Evolutionary conservation across 2,797 vertebrate genomes (phyloP).

Genomic region (Trematomus bernacchii): DNA sequence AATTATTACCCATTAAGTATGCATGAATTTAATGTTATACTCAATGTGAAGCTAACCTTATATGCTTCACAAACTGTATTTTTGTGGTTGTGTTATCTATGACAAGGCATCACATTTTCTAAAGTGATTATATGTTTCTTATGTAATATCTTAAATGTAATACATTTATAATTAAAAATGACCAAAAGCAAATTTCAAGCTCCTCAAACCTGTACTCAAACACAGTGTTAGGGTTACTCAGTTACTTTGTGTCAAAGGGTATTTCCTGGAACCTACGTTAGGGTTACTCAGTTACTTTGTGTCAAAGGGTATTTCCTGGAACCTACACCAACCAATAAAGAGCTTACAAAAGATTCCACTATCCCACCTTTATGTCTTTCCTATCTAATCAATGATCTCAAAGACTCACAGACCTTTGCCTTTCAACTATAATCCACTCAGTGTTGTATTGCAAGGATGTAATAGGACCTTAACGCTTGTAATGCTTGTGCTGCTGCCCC

Average conservation of each 20-base stretch:
- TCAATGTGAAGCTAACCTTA: background rate
- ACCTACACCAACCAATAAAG: background rate
- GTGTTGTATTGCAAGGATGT: background rate
- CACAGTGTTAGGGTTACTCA: background rate
- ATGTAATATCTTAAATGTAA: background rate
- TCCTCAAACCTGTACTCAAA: too few species aligned
- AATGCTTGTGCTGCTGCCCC: background rate
- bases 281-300: background rate
- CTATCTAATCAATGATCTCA: background rate
- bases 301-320: background rate
- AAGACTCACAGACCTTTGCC: background rate
- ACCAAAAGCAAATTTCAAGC: background rate
- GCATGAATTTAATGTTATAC: background rate
- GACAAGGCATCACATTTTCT: background rate
- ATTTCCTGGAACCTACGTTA: background rate
- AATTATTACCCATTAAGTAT: slow-evolving; percentile 2
- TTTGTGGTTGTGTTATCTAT: too few species aligned
- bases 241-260: background rate
- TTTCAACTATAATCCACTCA: background rate
- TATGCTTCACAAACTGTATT: too few species aligned
- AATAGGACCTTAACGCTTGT: background rate
- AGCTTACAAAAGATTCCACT: background rate
- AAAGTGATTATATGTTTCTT: background rate
- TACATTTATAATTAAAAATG: background rate
- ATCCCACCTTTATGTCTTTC: background rate